A percentile compares a stretch with the other conserved stretches of the same genome.
These are phyloP conservation scores for Beroe ovata DNA, from an alignment of 37 sponge, comb jelly and placozoan species.

Conservation along the genomic window DNA sequence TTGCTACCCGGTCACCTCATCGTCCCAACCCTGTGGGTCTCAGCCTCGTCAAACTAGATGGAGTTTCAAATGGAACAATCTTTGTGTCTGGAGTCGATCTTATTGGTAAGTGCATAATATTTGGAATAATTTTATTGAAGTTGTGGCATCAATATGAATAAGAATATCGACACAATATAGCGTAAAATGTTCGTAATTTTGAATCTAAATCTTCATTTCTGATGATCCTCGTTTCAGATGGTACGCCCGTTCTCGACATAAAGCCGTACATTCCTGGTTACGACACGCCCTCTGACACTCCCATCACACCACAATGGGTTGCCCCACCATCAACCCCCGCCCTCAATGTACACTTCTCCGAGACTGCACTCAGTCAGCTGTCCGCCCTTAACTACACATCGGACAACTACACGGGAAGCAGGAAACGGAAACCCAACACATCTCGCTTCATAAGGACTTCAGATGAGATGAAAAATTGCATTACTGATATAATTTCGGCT, in stretches of 20 bases:
- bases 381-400: background rate
- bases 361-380: background rate
- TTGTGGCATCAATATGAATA: too few relatives aligned
- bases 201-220: background rate
- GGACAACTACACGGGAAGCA: background rate
- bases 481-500: background rate
- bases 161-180: too few relatives aligned
- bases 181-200: too few relatives aligned
- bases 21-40: constrained; percentile 70
- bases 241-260: constrained; percentile 71
- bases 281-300: constrained; percentile 35
- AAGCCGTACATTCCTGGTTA: constrained; percentile 73
- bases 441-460: background rate
- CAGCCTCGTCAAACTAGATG: constrained; percentile 68
- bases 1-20: constrained; percentile 71
- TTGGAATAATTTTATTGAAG: too few relatives aligned
- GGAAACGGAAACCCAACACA: background rate
- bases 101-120: constrained; percentile 44
- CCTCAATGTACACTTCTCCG: background rate
- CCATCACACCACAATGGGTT: background rate
- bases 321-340: background rate
- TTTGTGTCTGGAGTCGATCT: constrained; percentile 71
- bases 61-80: constrained; percentile 11
- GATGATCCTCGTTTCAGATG: constrained; percentile 42
- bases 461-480: constrained; percentile 18